Conservation (phyloP, 1,140 invertebrate genomes). For the Drosophila varians region DNA sequence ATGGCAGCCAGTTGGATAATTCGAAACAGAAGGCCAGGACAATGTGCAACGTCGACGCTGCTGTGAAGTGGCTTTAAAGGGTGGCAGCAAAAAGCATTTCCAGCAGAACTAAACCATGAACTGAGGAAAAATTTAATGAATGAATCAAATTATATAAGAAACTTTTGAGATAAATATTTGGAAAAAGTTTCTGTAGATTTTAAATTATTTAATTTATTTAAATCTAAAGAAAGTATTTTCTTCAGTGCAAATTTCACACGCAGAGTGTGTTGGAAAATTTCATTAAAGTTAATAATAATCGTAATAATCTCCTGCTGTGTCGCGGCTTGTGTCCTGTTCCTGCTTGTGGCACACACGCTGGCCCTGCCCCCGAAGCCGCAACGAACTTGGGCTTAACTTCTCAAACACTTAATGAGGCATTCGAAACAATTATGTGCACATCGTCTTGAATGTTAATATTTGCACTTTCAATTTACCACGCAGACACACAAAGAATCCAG, state of each 20-base stretch:
- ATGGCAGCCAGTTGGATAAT: constrained; percentile 45
- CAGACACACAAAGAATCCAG: constrained; percentile 15
- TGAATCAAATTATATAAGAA: neutral
- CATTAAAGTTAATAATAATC: constrained; percentile 70
- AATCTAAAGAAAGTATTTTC: no score
- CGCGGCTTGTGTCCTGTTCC: constrained; percentile 24
- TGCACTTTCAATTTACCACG: constrained; percentile 71
- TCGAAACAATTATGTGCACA: constrained; percentile 72
- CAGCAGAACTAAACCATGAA: neutral
- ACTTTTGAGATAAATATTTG: no score
- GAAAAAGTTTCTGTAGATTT: neutral
- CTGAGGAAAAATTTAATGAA: neutral
- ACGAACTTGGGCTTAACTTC: constrained; percentile 63
- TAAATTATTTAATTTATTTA: no score
- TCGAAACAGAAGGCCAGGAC: constrained; percentile 41
- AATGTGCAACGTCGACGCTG: constrained; percentile 27
- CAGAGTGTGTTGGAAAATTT: constrained; percentile 31
- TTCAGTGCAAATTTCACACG: neutral
- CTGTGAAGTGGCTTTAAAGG: constrained; percentile 66
- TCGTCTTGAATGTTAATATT: constrained; percentile 76
- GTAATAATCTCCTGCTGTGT: constrained; percentile 68
- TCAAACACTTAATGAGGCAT: constrained; percentile 78
- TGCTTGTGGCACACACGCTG: constrained; percentile 2
- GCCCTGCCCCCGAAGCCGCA: neutral
- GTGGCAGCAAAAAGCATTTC: constrained; percentile 15